Percentiles rank a stretch among this genome's conserved stretches.
These are phyloP conservation scores for Grantiella picta DNA, from an alignment of 2,113 vertebrate species.

Conservation along the genomic window DNA sequence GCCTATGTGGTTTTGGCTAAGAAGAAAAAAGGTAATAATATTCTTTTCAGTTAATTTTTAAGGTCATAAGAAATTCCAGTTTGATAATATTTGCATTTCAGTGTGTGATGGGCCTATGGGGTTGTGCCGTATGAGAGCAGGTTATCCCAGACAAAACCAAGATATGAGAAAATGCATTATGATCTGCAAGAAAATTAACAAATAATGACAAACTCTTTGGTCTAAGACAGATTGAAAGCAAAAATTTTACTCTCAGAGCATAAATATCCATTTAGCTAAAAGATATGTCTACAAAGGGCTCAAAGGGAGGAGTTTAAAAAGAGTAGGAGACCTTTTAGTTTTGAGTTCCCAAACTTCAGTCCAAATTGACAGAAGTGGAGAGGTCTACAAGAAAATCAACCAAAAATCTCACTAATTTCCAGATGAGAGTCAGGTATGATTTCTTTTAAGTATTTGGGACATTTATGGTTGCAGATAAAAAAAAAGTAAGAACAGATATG, in stretches of 20 bases:
- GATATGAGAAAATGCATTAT: background rate
- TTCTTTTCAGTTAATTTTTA: background rate
- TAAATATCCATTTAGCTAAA: background rate
- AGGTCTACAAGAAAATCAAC: background rate
- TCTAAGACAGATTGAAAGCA: background rate
- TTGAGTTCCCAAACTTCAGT: background rate
- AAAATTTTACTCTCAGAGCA: background rate
- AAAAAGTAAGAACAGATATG: background rate
- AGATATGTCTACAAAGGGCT: background rate
- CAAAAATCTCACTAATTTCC: background rate
- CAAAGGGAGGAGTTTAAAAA: background rate
- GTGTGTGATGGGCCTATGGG: background rate
- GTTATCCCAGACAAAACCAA: background rate
- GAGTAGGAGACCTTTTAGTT: background rate
- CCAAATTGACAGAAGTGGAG: background rate
- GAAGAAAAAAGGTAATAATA: background rate
- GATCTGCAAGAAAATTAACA: background rate
- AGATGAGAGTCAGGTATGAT: background rate
- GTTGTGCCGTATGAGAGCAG: background rate
- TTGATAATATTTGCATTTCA: background rate
- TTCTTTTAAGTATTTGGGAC: background rate
- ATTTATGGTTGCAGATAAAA: background rate
- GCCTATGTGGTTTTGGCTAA: rapidly evolving
- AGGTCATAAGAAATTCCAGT: background rate
- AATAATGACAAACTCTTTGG: background rate